These are phyloP conservation scores for Thaumatotibia leucotreta DNA, from an alignment of 1,140 invertebrate genomes.

Conservation along the genomic window DNA sequence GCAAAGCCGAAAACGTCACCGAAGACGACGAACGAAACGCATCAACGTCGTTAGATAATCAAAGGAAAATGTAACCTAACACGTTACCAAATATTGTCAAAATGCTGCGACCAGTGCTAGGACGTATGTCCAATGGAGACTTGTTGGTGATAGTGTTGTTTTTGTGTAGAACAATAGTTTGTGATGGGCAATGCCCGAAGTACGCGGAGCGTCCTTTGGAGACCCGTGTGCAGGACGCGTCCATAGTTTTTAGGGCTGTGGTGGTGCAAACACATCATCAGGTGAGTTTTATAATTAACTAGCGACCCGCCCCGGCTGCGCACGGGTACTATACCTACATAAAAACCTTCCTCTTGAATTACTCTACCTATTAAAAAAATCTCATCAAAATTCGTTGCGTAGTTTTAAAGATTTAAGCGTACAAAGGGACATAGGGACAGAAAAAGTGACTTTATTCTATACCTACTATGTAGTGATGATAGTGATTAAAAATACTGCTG, in stretches of 20 bases:
- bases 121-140: slow-evolving; percentile 45
- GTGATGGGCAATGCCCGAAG: slow-evolving; percentile 71
- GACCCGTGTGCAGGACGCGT: slow-evolving; percentile 67
- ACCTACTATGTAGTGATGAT: too few relatives aligned
- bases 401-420: too few relatives aligned
- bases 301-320: too few relatives aligned
- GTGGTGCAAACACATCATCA: slow-evolving; percentile 62
- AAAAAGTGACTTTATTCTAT: too few relatives aligned
- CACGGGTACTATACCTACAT: too few relatives aligned
- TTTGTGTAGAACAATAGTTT: slow-evolving; percentile 65
- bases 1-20: slow-evolving; percentile 58
- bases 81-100: slow-evolving; percentile 30
- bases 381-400: too few relatives aligned
- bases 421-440: too few relatives aligned
- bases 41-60: slow-evolving; percentile 43
- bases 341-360: too few relatives aligned
- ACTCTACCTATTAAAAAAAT: too few relatives aligned
- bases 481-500: too few relatives aligned
- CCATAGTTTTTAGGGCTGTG: slow-evolving; percentile 68
- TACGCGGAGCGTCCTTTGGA: slow-evolving; percentile 66
- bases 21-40: slow-evolving; percentile 46
- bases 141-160: slow-evolving; percentile 57
- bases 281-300: slow-evolving; percentile 36
- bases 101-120: slow-evolving; percentile 50
- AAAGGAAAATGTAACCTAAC: slow-evolving; percentile 51